Evolutionary conservation across 1,140 invertebrate species (phyloP).

Genomic region (Samia ricini): DNA sequence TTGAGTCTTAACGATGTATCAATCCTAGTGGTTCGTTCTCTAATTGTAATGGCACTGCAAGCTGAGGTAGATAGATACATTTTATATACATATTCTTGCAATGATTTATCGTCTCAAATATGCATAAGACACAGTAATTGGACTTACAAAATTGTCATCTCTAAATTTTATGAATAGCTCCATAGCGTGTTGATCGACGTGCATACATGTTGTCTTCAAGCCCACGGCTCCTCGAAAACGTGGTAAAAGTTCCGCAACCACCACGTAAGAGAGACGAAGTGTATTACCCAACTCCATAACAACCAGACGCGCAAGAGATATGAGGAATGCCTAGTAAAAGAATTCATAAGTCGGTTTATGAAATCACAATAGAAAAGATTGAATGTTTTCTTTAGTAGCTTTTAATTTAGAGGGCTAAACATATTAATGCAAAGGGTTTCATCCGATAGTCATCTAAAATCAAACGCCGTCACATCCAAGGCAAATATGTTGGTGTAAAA

Average conservation of each 20-base stretch:
- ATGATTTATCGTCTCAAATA: too few relatives aligned
- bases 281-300: constrained; percentile 46
- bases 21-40: too few relatives aligned
- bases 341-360: background rate
- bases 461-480: too few relatives aligned
- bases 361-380: background rate
- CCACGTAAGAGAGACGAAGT: constrained; percentile 57
- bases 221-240: constrained; percentile 48
- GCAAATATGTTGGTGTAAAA: too few relatives aligned
- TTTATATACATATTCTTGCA: too few relatives aligned
- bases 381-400: too few relatives aligned
- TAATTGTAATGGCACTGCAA: too few relatives aligned
- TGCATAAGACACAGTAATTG: background rate
- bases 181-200: constrained; percentile 28
- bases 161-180: constrained; percentile 47
- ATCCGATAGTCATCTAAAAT: too few relatives aligned
- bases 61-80: too few relatives aligned
- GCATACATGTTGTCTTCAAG: constrained; percentile 31
- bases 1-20: too few relatives aligned
- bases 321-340: constrained; percentile 58
- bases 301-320: constrained; percentile 54
- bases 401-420: too few relatives aligned
- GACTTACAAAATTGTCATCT: constrained; percentile 57
- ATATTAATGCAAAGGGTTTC: too few relatives aligned
- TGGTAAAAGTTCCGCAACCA: constrained; percentile 58